phyloP scores from a whole-genome alignment of 1,140 invertebrate genomes.

The Lethrus apterus region DNA sequence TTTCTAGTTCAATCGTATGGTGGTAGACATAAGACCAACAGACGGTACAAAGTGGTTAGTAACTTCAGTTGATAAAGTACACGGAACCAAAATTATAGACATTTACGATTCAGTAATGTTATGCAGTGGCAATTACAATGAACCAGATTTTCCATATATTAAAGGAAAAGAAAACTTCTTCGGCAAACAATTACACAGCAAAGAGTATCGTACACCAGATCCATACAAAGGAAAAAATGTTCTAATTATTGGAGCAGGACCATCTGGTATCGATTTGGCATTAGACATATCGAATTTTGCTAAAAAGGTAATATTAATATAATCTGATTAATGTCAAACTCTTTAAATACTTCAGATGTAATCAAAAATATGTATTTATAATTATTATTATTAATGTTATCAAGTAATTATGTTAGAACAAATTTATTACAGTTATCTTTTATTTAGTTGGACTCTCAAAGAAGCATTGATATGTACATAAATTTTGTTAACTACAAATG shows the following conservation, averaged over 20 bases:
- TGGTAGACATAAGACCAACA: constrained; percentile 34
- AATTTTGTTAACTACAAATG: no score
- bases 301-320: constrained; percentile 19
- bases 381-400: not conserved
- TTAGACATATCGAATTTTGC: constrained; percentile 21
- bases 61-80: constrained; percentile 40
- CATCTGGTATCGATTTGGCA: constrained; percentile 63
- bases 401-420: not conserved
- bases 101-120: constrained; percentile 55
- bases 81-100: constrained; percentile 28
- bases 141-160: constrained; percentile 54
- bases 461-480: no score
- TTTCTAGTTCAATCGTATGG: constrained; percentile 30
- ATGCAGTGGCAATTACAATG: constrained; percentile 61
- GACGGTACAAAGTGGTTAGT: constrained; percentile 38
- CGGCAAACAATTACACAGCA: constrained; percentile 56
- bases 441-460: no score
- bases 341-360: not conserved
- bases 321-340: not conserved
- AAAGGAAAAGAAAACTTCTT: constrained; percentile 50
- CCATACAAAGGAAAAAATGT: constrained; percentile 50
- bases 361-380: not conserved
- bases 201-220: constrained; percentile 56
- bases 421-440: not conserved
- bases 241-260: constrained; percentile 57